Base-by-base conservation (phyloP, 2,113 vertebrate genomes). In the Tretioscincus oriximinensis region DNA sequence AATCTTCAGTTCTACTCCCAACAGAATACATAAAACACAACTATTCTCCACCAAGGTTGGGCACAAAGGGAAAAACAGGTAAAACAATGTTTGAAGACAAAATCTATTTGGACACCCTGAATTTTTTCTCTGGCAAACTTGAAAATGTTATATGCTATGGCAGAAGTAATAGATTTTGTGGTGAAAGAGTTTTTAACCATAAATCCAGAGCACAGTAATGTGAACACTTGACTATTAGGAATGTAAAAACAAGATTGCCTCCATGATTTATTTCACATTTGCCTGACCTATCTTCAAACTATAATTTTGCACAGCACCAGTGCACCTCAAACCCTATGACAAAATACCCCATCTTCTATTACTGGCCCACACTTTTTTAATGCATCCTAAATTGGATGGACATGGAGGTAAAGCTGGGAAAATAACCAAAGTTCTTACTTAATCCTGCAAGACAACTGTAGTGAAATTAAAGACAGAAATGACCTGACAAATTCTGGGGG, bases 51-150 rank as follows among this genome's bases (percentile, higher is more conserved):
- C 70, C 86, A 77, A 29, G 68, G 70, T 16, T 85, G 76, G 41
- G 83, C 80, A 84, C 85, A 90, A 87, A 92, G 91, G 69, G 77
- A 60, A 92, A 92, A 87, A 85, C 78, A 85, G 84, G 75, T 89
- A 82, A 87, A 89, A 80, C 21, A 88, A 3, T 86, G 7, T 86
- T 88, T 91, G 81, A 90, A 92, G 80, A 70, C 75, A 91, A 74
- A 88, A 86, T 87, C 82, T 91, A 28, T 86, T 89, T 90, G 77
- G 85, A 84, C 80, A 83, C 86, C 10, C 71, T 93, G 78, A 45
- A 82, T 93, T 92, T 93, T 91, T 84, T 93, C 84, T 85, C 82
- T 63, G 9, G 54, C 73, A 88, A 67, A 61, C 63, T 90, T 64
- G 77, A 81, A 90, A 89, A 79, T 88, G 63, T 73, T 64, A 83